These are phyloP conservation scores for Nemurella pictetii DNA, from an alignment of 2,888 invertebrate genomes.

Conservation along the genomic window DNA sequence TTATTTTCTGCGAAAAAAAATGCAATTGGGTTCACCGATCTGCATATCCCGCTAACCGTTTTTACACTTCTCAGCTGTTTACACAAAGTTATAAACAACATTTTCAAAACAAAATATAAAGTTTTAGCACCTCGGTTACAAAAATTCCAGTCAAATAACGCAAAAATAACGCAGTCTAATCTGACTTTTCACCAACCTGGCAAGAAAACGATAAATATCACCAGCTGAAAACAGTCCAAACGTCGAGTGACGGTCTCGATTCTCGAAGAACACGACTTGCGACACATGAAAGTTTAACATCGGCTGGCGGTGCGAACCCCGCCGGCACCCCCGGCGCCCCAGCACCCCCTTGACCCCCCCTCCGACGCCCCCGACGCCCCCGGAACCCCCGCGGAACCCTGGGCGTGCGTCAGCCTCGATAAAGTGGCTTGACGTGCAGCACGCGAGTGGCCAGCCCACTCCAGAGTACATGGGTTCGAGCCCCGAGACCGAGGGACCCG, in stretches of 20 bases:
- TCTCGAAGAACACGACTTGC: background rate
- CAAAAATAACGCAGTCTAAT: background rate
- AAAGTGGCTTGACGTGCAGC: constrained; percentile 1
- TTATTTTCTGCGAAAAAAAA: too few species aligned
- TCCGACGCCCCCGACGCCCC: background rate
- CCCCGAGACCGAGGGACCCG: background rate
- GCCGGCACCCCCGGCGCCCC: background rate
- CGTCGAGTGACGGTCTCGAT: background rate
- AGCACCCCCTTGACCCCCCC: too few species aligned
- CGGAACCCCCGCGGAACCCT: background rate
- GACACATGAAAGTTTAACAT: background rate
- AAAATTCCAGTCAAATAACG: background rate
- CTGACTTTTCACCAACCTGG: background rate
- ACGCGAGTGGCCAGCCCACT: background rate
- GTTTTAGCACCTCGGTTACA: too few species aligned
- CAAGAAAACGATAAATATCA: background rate
- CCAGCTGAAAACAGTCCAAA: background rate
- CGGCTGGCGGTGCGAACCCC: background rate
- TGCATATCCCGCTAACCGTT: too few species aligned
- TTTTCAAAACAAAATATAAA: too few species aligned
- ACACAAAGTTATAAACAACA: too few species aligned
- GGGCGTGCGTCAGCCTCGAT: background rate
- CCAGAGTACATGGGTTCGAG: constrained; percentile 9
- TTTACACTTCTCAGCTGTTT: too few species aligned
- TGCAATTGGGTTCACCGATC: too few species aligned